These are phyloP conservation scores for Archips xylosteana DNA, from an alignment of 2,888 invertebrate species.

Conservation along the genomic window DNA sequence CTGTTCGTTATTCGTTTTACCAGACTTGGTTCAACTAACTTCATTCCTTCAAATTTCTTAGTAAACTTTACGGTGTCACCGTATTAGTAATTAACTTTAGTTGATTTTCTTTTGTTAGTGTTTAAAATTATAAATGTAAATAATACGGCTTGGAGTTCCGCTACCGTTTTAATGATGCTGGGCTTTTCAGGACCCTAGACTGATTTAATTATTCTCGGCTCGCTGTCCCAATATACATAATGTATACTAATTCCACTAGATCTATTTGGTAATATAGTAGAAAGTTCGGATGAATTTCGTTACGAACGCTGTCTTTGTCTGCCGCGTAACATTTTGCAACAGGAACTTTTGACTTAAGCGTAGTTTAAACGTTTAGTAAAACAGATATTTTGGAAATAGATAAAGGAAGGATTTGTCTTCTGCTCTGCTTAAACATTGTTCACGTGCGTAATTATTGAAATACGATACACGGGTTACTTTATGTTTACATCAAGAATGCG, in stretches of 20 bases:
- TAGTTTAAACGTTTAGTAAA: too few relatives aligned
- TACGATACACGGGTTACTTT: too few relatives aligned
- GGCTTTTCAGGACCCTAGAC: conserved; percentile 7
- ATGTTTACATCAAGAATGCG: too few relatives aligned
- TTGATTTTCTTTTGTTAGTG: conserved; percentile 32
- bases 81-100: conserved; percentile 14
- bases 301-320: not conserved
- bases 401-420: too few relatives aligned
- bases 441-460: too few relatives aligned
- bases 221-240: conserved; percentile 1
- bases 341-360: not conserved
- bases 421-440: too few relatives aligned
- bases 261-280: not conserved
- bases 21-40: not conserved
- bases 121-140: conserved; percentile 35
- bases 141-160: conserved; percentile 21
- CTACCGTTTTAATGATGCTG: conserved; percentile 30
- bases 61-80: conserved; percentile 3
- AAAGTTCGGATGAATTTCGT: not conserved
- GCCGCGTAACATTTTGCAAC: not conserved
- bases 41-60: not conserved
- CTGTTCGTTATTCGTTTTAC: not conserved
- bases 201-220: conserved; percentile 21
- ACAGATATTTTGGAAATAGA: too few relatives aligned
- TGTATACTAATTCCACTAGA: not conserved